These are phyloP conservation scores for Hylaeus anthracinus DNA, from an alignment of 1,140 invertebrate genomes.

Conservation along the genomic window DNA sequence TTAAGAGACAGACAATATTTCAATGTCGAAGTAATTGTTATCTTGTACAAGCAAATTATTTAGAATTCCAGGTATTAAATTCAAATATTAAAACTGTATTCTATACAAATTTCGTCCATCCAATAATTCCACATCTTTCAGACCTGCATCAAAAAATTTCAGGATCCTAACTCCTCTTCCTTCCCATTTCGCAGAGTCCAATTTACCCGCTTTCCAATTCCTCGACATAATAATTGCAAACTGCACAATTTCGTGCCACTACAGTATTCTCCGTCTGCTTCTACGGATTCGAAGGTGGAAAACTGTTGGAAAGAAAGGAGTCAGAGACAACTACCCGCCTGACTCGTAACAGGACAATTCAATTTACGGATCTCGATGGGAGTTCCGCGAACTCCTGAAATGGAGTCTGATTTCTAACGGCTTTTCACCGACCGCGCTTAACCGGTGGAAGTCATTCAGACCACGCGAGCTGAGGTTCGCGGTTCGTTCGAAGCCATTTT, in stretches of 20 bases:
- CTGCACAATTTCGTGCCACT: neutral
- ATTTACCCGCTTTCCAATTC: no score
- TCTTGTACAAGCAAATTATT: no score
- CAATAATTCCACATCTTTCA: no score
- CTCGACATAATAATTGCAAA: neutral
- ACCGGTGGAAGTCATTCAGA: slow-evolving; percentile 40
- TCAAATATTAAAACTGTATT: no score
- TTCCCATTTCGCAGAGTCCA: no score
- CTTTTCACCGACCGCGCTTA: slow-evolving; percentile 60
- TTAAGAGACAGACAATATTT: no score
- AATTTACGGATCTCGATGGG: slow-evolving; percentile 30
- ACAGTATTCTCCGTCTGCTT: neutral
- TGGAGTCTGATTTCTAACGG: slow-evolving; percentile 74
- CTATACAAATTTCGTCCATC: no score
- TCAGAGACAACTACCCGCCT: neutral
- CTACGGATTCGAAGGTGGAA: neutral
- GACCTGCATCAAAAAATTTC: no score
- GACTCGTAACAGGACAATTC: slow-evolving; percentile 27
- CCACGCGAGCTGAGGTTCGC: slow-evolving; percentile 15
- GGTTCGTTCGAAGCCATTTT: slow-evolving; percentile 42
- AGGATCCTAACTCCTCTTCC: no score
- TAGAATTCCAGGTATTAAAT: no score
- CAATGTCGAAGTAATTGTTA: no score
- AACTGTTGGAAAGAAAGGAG: neutral
- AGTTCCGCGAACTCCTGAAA: slow-evolving; percentile 59